Base-by-base conservation (phyloP, 2,888 invertebrate species). In the Yponomeuta plumbellus region DNA sequence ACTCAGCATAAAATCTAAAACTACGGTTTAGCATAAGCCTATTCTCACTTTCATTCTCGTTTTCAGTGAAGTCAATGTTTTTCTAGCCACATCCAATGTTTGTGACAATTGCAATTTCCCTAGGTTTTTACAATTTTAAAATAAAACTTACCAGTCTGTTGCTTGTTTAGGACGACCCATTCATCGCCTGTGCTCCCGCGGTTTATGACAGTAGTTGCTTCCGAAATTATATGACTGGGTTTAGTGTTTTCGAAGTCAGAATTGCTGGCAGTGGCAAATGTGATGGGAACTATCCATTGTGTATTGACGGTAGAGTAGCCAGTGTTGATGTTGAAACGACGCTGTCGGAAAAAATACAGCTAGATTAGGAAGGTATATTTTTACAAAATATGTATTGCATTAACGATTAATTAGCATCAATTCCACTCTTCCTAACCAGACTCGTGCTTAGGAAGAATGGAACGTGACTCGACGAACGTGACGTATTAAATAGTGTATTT, bases 121-220 rank as follows among this genome's bases (percentile, higher is more conserved):
- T 0, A 34, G 34, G 34, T 10, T 34, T 13, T 52, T 52, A 17
- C 2, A 0, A 17, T 13, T 52, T 17, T 4, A 17, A 13, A 17
- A 52, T 17, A 8, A 52, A 52, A 22, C 61, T 26, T 75, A 93
- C 94, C 94, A 69, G 91, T 92, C 76, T 93, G 92, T 72, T 94
- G 92, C 52, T 92, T 81, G 74, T 94, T 94, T 66, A 94, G 89
- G 57, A 94, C 76, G 5, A 94, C 83, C 94, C 94, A 94, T 63
- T 92, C 83, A 67, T 88, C 82, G 17, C 84, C 87, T 39, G 70
- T 64, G 1, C 78, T 74, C 0, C 78, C 77, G 2, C 86, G 81
- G 69, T 84, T 74, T 57, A 89, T 84, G 26, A 79, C 72, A 11
- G 81, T 78, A 5, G 83, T 74, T 0, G 79, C 69, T 0, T 82